Conservation (phyloP, 2,113 vertebrate species). For the Progne subis region DNA sequence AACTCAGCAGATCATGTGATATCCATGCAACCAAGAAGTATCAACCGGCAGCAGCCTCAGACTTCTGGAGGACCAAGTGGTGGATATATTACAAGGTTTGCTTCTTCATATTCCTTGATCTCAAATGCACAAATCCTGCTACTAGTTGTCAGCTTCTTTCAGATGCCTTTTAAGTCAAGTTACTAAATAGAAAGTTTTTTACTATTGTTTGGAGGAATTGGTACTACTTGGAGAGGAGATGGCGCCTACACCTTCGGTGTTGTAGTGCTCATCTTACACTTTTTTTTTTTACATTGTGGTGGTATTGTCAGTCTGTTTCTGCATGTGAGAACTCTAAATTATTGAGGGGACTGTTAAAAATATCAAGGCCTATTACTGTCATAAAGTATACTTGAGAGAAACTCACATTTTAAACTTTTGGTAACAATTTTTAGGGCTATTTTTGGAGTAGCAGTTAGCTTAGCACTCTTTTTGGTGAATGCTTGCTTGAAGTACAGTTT, state of each 20-base stretch:
- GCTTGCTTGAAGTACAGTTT: background rate
- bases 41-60: slow-evolving; percentile 75
- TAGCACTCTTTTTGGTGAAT: background rate
- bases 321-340: background rate
- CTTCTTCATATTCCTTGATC: background rate
- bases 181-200: background rate
- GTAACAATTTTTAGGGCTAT: background rate
- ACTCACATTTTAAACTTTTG: background rate
- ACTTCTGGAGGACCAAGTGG: slow-evolving; percentile 65
- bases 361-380: background rate
- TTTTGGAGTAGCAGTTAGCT: background rate
- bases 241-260: background rate
- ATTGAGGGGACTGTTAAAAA: background rate
- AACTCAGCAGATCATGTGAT: slow-evolving; percentile 74
- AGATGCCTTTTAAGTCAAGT: background rate
- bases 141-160: background rate
- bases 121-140: background rate
- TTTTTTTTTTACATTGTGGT: background rate
- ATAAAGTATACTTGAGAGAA: background rate
- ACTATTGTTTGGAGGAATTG: background rate
- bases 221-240: background rate
- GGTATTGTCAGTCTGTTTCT: background rate
- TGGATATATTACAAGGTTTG: slow-evolving; percentile 84
- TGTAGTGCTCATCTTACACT: background rate
- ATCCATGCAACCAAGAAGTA: slow-evolving; percentile 82